phyloP scores from a whole-genome alignment of 2,888 invertebrate genomes.

The Pammene fasciana region DNA sequence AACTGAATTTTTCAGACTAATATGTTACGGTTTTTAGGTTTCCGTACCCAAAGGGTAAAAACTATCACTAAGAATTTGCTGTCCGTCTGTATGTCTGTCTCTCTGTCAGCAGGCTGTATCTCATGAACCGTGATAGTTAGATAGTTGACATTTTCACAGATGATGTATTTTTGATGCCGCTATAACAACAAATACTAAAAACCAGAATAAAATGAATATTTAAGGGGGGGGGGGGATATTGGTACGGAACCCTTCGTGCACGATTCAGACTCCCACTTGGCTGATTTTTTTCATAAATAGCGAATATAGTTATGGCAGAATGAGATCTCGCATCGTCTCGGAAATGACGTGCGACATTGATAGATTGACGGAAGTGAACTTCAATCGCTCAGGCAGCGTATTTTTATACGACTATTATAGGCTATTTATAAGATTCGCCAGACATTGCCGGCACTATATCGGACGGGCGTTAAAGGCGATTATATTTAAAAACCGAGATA shows the following conservation, averaged over 20 bases:
- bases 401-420: slow-evolving; percentile 23
- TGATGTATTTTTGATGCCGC: too few relatives aligned
- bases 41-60: too few relatives aligned
- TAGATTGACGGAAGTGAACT: slow-evolving; percentile 62
- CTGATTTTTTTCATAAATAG: slow-evolving; percentile 35
- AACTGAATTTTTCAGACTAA: neutral
- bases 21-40: neutral
- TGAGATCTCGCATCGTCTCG: slow-evolving; percentile 46
- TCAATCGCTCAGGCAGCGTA: slow-evolving; percentile 45
- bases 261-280: too few relatives aligned
- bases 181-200: too few relatives aligned
- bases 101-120: too few relatives aligned
- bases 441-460: neutral
- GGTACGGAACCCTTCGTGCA: too few relatives aligned
- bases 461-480: neutral
- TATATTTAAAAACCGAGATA: neutral
- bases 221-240: too few relatives aligned
- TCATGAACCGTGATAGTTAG: too few relatives aligned
- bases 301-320: slow-evolving; percentile 40
- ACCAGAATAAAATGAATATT: too few relatives aligned
- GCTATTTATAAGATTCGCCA: slow-evolving; percentile 16
- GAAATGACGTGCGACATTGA: slow-evolving; percentile 62
- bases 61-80: too few relatives aligned
- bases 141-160: too few relatives aligned
- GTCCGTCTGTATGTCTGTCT: too few relatives aligned